A percentile compares a stretch with the other conserved stretches of the same genome.
These are phyloP conservation scores for Cyanoliseus patagonus DNA, from an alignment of 2,113 vertebrate species.

Conservation along the genomic window DNA sequence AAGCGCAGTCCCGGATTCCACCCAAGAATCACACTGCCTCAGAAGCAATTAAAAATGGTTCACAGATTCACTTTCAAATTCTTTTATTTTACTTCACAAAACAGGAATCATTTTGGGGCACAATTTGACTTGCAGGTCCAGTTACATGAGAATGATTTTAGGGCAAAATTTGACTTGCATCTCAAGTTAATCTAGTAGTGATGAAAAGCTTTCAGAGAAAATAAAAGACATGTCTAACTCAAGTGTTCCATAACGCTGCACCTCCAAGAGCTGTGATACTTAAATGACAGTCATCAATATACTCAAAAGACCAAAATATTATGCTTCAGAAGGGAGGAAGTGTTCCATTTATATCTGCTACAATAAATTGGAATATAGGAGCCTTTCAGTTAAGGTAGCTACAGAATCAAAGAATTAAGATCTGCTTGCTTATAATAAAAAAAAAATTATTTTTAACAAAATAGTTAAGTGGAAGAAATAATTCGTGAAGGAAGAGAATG, in stretches of 20 bases:
- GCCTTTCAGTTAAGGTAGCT: background rate
- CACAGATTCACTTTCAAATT: background rate
- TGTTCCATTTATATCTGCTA: background rate
- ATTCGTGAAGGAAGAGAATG: background rate
- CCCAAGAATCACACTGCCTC: background rate
- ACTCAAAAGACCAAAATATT: conserved; percentile 1
- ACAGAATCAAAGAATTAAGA: background rate
- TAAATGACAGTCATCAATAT: background rate
- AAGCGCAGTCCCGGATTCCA: background rate
- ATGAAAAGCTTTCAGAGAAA: background rate
- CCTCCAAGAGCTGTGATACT: background rate
- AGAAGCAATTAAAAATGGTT: background rate
- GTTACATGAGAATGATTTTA: fast-evolving
- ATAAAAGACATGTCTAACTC: background rate
- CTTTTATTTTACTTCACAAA: background rate
- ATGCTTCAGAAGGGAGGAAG: background rate
- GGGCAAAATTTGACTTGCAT: background rate
- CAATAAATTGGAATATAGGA: background rate
- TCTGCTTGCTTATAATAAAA: background rate
- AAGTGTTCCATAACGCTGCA: background rate
- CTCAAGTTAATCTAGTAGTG: background rate
- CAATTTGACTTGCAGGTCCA: background rate
- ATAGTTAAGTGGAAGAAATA: background rate
- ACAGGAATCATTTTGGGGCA: background rate
- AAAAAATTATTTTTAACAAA: background rate